Percentiles rank a stretch among this genome's conserved stretches.
phyloP scores from a whole-genome alignment of 35 echinoderm and acorn worm species.

The Amphiura filiformis region DNA sequence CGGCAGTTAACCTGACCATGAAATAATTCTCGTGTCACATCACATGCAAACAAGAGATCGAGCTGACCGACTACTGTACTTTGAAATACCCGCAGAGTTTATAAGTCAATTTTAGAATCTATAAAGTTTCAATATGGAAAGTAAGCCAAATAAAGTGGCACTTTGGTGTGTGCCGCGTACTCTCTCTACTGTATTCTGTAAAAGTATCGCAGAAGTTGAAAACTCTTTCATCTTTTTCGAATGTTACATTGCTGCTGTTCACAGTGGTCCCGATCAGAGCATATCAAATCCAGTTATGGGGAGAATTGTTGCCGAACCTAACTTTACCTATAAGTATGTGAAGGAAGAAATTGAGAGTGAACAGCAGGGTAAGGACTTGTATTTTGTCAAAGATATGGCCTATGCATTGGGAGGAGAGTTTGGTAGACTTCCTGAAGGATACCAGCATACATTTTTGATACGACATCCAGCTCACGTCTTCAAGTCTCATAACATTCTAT shows the following conservation, averaged over 20 bases:
- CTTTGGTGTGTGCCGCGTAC: not conserved
- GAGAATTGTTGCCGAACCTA: not conserved
- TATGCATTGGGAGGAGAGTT: not conserved
- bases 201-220: not conserved
- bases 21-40: too few species aligned
- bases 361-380: not conserved
- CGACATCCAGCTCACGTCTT: not conserved
- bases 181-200: not conserved
- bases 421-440: not conserved
- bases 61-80: too few species aligned
- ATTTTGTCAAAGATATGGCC: constrained; percentile 4
- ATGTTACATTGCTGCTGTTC: not conserved
- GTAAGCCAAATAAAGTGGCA: not conserved
- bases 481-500: not conserved
- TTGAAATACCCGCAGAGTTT: too few species aligned
- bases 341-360: not conserved
- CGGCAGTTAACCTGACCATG: too few species aligned
- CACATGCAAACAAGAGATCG: too few species aligned
- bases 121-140: too few species aligned
- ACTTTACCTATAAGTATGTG: not conserved
- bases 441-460: not conserved
- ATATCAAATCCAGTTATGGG: not conserved
- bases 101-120: too few species aligned
- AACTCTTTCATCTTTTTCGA: not conserved
- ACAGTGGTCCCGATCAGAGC: not conserved